A percentile compares a stretch with the other conserved stretches of the same genome.
Evolutionary conservation across 2,113 vertebrate species (phyloP).

Genomic region (Microcebus tavaratra): DNA sequence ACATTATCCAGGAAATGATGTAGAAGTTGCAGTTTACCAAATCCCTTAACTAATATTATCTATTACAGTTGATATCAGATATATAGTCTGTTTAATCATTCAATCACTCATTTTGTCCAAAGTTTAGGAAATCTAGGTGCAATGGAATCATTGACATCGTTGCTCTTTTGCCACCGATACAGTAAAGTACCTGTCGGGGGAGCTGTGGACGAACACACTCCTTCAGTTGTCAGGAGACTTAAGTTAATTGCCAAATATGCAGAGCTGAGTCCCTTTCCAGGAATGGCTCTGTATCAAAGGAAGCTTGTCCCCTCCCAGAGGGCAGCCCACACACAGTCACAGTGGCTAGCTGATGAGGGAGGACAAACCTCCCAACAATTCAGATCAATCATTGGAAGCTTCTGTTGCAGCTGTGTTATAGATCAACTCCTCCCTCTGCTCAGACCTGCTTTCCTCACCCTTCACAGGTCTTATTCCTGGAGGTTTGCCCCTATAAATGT

Average conservation of each 20-base stretch:
- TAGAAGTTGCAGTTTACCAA: not conserved
- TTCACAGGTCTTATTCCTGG: not conserved
- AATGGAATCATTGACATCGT: not conserved
- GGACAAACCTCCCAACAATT: not conserved
- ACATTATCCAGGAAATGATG: not conserved
- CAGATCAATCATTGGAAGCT: not conserved
- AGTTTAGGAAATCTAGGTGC: not conserved
- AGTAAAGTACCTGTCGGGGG: not conserved
- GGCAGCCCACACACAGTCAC: not conserved
- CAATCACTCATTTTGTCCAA: not conserved
- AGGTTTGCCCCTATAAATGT: not conserved
- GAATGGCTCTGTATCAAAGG: not conserved
- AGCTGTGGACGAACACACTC: rapidly evolving
- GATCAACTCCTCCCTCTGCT: not conserved
- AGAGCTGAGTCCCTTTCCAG: not conserved
- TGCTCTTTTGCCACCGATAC: not conserved
- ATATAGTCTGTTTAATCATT: not conserved
- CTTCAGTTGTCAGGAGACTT: not conserved
- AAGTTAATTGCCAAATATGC: not conserved
- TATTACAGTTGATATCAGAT: not conserved
- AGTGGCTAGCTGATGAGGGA: not conserved
- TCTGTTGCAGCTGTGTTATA: not conserved
- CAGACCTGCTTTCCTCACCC: not conserved
- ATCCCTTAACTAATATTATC: not conserved
- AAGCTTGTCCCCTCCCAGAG: not conserved